Percentiles rank a stretch among this genome's conserved stretches.
Evolutionary conservation across 2,797 vertebrate genomes (phyloP).

Genomic region (Mycteria americana): DNA sequence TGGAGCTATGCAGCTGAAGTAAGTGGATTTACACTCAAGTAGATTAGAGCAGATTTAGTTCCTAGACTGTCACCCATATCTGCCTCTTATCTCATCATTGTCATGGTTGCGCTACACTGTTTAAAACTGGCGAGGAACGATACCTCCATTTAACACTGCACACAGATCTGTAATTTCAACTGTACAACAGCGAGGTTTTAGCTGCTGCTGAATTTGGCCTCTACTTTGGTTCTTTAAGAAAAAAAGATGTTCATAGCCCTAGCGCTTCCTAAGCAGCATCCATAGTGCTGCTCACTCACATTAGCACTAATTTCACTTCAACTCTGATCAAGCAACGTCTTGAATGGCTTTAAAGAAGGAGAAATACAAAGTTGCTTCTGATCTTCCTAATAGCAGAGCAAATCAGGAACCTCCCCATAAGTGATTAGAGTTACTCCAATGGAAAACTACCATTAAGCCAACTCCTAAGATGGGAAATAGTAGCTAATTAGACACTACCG

Average conservation of each 20-base stretch:
- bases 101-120: neutral
- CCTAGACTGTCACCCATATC: neutral
- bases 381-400: neutral
- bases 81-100: neutral
- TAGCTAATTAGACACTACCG: neutral
- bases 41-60: slow-evolving; percentile 31
- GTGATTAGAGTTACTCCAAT: neutral
- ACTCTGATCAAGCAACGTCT: slow-evolving; percentile 68
- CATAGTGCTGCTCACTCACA: slow-evolving; percentile 35
- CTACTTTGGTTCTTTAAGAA: slow-evolving; percentile 74
- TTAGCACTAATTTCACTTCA: slow-evolving; percentile 68
- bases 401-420: neutral
- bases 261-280: slow-evolving; percentile 73
- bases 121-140: neutral
- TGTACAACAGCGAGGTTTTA: neutral
- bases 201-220: slow-evolving; percentile 77
- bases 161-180: neutral
- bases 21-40: slow-evolving; percentile 27
- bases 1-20: neutral
- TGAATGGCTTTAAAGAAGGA: neutral
- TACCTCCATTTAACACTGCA: neutral
- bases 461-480: neutral
- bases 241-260: slow-evolving; percentile 72
- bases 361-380: neutral
- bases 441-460: neutral